phyloP scores from a whole-genome alignment of 2,888 invertebrate species.

The Tipula confusa region DNA sequence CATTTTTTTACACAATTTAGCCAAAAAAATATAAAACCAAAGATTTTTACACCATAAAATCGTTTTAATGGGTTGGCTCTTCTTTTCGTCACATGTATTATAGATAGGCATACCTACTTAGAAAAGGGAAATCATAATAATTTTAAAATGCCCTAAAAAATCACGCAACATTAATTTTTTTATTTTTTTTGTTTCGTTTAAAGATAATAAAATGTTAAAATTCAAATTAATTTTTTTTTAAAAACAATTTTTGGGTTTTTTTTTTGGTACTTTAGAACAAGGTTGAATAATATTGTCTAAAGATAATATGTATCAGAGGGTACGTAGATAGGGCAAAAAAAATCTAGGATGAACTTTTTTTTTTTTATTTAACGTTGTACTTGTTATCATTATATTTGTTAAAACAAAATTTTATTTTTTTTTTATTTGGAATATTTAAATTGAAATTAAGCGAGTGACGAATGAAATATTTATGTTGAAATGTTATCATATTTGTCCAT shows the following conservation, averaged over 20 bases:
- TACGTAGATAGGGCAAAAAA: not conserved
- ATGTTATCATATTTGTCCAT: not conserved
- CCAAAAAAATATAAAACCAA: not conserved
- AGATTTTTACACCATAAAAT: not conserved
- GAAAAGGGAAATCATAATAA: not conserved
- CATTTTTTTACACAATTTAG: not conserved
- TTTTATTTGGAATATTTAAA: not conserved
- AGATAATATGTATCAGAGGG: not conserved
- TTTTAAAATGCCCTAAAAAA: not conserved
- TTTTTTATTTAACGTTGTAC: not conserved
- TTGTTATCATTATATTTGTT: not conserved
- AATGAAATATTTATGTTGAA: not conserved
- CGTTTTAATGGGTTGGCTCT: not conserved
- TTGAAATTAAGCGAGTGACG: not conserved
- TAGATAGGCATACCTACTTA: not conserved
- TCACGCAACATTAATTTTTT: not conserved
- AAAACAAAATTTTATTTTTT: not conserved
- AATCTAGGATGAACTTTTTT: not conserved
- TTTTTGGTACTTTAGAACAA: not conserved
- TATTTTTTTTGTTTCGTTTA: not conserved
- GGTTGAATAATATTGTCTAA: not conserved
- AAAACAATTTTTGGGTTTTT: too few relatives aligned
- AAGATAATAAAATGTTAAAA: constrained; percentile 25
- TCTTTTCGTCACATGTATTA: not conserved
- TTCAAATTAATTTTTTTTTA: not conserved